Base-by-base conservation (phyloP, 2,797 vertebrate species). In the Prunella strophiata region DNA sequence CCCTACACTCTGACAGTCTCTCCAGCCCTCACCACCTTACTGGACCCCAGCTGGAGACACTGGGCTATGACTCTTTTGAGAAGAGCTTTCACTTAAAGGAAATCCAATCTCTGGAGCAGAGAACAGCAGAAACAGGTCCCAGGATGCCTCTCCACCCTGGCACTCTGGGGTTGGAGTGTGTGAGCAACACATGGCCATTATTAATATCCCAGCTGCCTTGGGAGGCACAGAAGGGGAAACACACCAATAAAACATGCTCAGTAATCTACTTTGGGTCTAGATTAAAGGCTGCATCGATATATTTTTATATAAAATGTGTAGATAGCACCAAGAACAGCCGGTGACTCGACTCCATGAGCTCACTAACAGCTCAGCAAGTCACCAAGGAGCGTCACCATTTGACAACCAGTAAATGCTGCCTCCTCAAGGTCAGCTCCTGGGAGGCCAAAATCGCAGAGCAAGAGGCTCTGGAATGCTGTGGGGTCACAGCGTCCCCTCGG, bases 391-490 rank as follows among this genome's bases (percentile, higher is more conserved):
- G 0, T 34, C 68, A 43, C 76, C 48, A 14, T 16, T 77, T 50
- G 68, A 34, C 65, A 45, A 2, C 11, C 61, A 91, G 36, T 75
- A 70, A 16, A 45, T 67, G 73, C 58, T 84, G 52, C 50, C 34
- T 52, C 83, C 45, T 63, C 77, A 12, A 23, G 52, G 62, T 15
- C 62, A 85, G 59, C 32, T 72, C n/a, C 40, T 13, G 32, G 25
- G 30, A 70, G 42, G 42, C 54, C 71, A 42, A 25, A 57, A 11
- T 9, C 57, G 11, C 47, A 17, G 16, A 55, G 27, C 20, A 2
- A 18, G 21, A 0, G 1, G 7, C n/a, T 42, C 8, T 2, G 0
- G 1, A 21, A 22, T 11, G 11, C 71, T 10, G 34, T 3, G 34
- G 42, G 66, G 34, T 43, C 4, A 0, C 45, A 81, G 62, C 26